phyloP scores from a whole-genome alignment of 2,113 vertebrate genomes.

The Progne subis region DNA sequence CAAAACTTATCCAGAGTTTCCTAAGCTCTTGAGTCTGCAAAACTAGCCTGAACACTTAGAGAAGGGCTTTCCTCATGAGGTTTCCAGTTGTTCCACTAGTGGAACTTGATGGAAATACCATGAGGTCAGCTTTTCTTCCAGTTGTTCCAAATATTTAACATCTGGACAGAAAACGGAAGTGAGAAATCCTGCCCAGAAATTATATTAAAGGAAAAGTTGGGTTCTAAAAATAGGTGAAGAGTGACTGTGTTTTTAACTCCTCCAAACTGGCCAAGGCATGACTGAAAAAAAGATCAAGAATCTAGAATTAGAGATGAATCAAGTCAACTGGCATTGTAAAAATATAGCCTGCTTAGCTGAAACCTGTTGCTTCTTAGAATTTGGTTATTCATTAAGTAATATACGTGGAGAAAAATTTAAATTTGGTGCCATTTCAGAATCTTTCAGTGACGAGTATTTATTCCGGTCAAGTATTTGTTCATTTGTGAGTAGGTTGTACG shows the following conservation, averaged over 20 bases:
- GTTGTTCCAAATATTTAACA: slow-evolving; percentile 57
- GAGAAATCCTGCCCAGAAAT: slow-evolving; percentile 39
- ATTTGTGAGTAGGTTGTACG: not conserved
- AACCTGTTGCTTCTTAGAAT: not conserved
- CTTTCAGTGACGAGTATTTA: not conserved
- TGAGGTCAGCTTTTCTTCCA: slow-evolving; percentile 69
- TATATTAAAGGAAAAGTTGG: slow-evolving; percentile 35
- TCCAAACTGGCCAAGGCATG: not conserved
- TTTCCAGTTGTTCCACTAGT: slow-evolving; percentile 64
- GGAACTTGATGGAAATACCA: slow-evolving; percentile 66
- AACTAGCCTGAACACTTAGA: slow-evolving; percentile 43
- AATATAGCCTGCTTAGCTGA: not conserved
- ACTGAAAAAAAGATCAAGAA: not conserved
- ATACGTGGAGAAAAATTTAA: not conserved
- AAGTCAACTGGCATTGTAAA: not conserved
- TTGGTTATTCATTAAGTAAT: not conserved
- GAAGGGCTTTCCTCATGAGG: slow-evolving; percentile 61
- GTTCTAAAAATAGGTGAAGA: slow-evolving; percentile 49
- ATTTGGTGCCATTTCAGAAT: not conserved
- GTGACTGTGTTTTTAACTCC: not conserved
- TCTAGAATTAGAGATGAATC: not conserved
- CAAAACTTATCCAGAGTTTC: slow-evolving; percentile 63
- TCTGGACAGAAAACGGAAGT: slow-evolving; percentile 65
- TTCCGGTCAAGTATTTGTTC: not conserved
- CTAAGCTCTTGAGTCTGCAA: slow-evolving; percentile 46